A percentile compares a stretch with the other conserved stretches of the same genome.
Evolutionary conservation across 2,797 vertebrate species (phyloP).

Genomic region (Lerista edwardsae): DNA sequence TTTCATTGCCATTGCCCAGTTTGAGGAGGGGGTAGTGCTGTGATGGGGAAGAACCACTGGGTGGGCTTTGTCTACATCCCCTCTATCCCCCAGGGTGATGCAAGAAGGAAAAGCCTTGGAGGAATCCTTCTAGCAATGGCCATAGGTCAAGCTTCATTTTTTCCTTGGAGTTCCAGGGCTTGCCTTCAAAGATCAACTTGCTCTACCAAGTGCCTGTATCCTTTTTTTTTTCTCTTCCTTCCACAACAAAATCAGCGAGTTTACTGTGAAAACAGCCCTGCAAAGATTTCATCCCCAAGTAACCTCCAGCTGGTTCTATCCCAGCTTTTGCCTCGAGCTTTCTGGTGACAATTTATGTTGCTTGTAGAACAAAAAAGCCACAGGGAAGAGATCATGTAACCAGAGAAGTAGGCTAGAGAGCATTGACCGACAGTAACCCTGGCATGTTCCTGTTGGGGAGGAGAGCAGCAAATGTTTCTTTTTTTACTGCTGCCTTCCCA

Average conservation of each 20-base stretch:
- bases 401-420: constrained; percentile 75
- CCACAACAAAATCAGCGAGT: rapidly evolving
- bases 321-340: constrained; percentile 42
- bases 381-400: constrained; percentile 72
- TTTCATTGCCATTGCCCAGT: neutral
- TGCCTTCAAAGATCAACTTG: neutral
- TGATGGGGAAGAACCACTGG: neutral
- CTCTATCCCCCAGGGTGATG: neutral
- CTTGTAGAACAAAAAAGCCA: constrained; percentile 62
- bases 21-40: neutral
- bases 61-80: neutral
- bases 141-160: neutral
- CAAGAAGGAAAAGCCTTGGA: too few species aligned
- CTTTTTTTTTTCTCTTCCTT: constrained; percentile 8
- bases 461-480: neutral
- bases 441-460: neutral
- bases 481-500: neutral
- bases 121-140: neutral
- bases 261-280: neutral
- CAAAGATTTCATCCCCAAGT: constrained; percentile 43
- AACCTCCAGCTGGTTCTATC: constrained; percentile 26
- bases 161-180: rapidly evolving
- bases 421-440: constrained; percentile 83
- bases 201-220: rapidly evolving
- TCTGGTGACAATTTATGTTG: constrained; percentile 63